Conservation (phyloP, 2,888 invertebrate species). For the Caenorhabditis wallacei region DNA sequence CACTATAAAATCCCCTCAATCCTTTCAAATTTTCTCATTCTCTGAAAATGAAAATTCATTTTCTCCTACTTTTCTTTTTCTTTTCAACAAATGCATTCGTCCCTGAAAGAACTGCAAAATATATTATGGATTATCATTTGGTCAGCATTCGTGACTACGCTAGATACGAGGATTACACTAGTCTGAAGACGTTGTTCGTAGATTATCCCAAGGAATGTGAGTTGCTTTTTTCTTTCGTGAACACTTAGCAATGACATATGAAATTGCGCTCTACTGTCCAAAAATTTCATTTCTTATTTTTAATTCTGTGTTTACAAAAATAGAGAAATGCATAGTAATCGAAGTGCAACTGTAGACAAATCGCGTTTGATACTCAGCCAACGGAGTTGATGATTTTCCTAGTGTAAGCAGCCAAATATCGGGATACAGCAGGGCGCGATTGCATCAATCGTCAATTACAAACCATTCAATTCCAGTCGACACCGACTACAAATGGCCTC, state of each 20-base stretch:
- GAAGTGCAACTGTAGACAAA: no score
- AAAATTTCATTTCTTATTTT: no score
- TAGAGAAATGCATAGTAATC: no score
- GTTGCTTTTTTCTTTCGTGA: background rate
- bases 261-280: no score
- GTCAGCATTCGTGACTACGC: constrained; percentile 6
- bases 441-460: no score
- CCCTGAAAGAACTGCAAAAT: constrained; percentile 5
- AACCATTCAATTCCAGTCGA: background rate
- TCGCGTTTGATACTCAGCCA: no score
- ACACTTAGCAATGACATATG: no score
- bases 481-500: constrained; percentile 6
- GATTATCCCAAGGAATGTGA: constrained; percentile 25
- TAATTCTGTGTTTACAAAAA: background rate
- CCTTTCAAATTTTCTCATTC: background rate
- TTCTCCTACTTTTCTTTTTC: background rate
- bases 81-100: background rate
- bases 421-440: no score
- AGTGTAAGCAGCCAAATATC: no score
- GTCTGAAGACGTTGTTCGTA: background rate
- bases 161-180: background rate
- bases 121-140: constrained; percentile 12
- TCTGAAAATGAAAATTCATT: background rate
- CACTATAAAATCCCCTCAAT: no score
- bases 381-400: no score